phyloP scores from a whole-genome alignment of 2,888 invertebrate genomes.

The Lordiphosa fenestrarum region DNA sequence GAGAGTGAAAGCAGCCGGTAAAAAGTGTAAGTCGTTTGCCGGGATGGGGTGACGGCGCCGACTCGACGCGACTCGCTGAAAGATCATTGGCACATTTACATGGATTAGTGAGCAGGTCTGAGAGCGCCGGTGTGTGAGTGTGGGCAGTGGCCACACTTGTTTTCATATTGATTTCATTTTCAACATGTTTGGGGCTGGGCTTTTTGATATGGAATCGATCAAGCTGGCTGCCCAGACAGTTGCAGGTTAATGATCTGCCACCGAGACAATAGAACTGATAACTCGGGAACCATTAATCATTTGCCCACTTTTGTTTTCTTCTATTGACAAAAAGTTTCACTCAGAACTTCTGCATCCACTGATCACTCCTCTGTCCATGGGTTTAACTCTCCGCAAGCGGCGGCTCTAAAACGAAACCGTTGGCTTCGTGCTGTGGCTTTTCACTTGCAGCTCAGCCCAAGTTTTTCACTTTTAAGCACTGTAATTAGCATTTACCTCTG shows the following conservation, averaged over 20 bases:
- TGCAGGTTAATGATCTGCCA: slow-evolving; percentile 1
- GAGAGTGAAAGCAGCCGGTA: slow-evolving; percentile 67
- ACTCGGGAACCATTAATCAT: too few species aligned
- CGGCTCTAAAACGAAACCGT: too few species aligned
- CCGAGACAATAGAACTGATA: too few species aligned
- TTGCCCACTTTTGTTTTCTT: too few species aligned
- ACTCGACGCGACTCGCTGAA: slow-evolving; percentile 15
- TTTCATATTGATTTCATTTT: slow-evolving; percentile 13
- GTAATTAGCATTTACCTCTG: too few species aligned
- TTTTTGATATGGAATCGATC: slow-evolving; percentile 9
- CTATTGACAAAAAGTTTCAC: too few species aligned
- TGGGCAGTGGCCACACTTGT: slow-evolving; percentile 13
- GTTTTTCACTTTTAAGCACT: too few species aligned
- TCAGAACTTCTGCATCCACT: too few species aligned
- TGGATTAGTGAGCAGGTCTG: slow-evolving; percentile 10
- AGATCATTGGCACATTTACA: slow-evolving; percentile 51
- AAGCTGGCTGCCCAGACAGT: slow-evolving; percentile 1
- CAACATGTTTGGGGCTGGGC: slow-evolving; percentile 10
- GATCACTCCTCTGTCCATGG: too few species aligned
- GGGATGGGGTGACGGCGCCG: slow-evolving; percentile 10
- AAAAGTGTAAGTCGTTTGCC: slow-evolving; percentile 60
- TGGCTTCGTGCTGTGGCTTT: too few species aligned
- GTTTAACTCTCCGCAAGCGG: too few species aligned
- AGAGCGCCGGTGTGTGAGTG: not conserved
- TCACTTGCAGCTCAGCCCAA: too few species aligned